Base-by-base conservation (phyloP, 2,888 invertebrate genomes). In the Drosophila stalkeri region DNA sequence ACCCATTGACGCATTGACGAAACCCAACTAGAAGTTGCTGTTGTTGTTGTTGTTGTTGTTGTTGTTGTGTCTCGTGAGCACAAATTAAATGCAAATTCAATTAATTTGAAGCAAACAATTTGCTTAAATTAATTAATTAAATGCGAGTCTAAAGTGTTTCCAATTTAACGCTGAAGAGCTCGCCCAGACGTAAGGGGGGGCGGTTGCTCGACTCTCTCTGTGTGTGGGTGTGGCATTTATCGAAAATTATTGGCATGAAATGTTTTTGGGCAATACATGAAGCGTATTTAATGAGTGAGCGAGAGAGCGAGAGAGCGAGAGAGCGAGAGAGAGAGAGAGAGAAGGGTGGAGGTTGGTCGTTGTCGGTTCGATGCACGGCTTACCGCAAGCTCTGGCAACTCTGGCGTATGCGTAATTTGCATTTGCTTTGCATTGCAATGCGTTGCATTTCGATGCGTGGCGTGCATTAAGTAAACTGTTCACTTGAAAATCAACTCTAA, bases 111-210 rank as follows among this genome's bases (percentile, higher is more conserved):
- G 91, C 89, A 91, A 91, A 91, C 91, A 90, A 90, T 91, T 91
- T 91, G 91, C 91, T 90, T 91, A 89, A 90, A 91, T 91, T 91
- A 91, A 91, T 91, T 91, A 91, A 91, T 91, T 90, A 90, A 91
- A 91, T 91, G 86, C 81, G 84, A 85, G 85, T 86, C 83, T 84
- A 88, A 90, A 89, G 89, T 91, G 88, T 87, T 82, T 86, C 78
- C 86, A 88, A 86, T 82, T 84, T 78, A 79, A 81, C 77, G 75
- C 73, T 79, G 77, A 82, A 79, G 88, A 79, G 81, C 59, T 54
- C 51, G 72, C 57, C 55, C 54, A 70, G 71, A 61, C 55, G 68
- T 46, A 60, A 37, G 35, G 49, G 35, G 62, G 72, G 54, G 43
- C 27, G 9, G 49, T 23, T 43, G 41, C 41, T 33, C 31, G 59